Evolutionary conservation across 2,797 vertebrate genomes (phyloP).

Genomic region (Notamacropus eugenii): DNA sequence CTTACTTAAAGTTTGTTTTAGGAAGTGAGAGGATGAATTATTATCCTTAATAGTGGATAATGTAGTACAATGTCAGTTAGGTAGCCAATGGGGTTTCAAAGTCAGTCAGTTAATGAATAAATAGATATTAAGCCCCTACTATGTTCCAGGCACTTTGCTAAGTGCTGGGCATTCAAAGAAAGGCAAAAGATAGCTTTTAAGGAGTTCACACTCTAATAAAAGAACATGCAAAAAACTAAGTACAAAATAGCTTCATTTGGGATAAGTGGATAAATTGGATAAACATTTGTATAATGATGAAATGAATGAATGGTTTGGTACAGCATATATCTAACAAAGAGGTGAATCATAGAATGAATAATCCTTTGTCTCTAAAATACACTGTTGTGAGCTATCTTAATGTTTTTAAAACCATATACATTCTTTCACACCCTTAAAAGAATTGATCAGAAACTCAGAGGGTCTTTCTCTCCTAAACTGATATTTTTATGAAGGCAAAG

Average conservation of each 20-base stretch:
- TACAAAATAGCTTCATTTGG: background rate
- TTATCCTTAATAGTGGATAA: background rate
- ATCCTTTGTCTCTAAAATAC: background rate
- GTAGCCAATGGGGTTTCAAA: background rate
- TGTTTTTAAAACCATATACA: background rate
- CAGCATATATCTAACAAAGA: background rate
- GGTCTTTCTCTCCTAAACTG: too few relatives aligned
- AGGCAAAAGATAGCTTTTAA: background rate
- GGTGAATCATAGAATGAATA: background rate
- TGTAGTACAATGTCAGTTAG: background rate
- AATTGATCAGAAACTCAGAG: background rate
- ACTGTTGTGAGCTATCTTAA: background rate
- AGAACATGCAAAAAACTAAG: background rate
- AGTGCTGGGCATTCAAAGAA: background rate
- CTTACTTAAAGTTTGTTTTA: background rate
- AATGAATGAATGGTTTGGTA: background rate
- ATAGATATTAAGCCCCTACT: background rate
- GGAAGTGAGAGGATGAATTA: background rate
- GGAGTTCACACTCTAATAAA: background rate
- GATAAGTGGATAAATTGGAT: background rate
- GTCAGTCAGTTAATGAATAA: background rate
- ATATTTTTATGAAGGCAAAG: background rate
- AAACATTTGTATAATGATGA: background rate
- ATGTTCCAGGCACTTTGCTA: background rate
- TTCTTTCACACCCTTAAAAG: background rate